Conservation (phyloP, 2,888 invertebrate genomes). For the Frankliniella fusca region DNA sequence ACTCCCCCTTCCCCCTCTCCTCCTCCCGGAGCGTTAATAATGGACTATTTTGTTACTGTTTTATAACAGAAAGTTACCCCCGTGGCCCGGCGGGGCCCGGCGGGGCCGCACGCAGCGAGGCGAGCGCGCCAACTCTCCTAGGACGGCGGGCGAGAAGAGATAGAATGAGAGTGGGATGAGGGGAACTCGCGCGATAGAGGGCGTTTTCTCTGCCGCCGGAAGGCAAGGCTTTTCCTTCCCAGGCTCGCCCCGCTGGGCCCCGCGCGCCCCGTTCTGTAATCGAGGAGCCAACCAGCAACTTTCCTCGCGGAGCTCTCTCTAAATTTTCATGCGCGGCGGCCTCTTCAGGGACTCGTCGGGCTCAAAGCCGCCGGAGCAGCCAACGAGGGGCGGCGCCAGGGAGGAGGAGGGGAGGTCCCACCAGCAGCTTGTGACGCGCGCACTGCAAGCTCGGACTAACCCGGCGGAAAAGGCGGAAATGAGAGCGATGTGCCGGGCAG, state of each 20-base stretch:
- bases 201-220: not conserved
- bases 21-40: not conserved
- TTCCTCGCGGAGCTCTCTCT: slow-evolving; percentile 18
- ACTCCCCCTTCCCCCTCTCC: too few relatives aligned
- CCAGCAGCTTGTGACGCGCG: not conserved
- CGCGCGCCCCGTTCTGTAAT: not conserved
- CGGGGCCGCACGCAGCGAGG: not conserved
- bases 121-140: not conserved
- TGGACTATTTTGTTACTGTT: slow-evolving; percentile 1
- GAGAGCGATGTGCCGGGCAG: too few relatives aligned
- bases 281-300: slow-evolving; percentile 22
- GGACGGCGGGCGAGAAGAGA: not conserved
- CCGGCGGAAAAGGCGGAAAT: too few relatives aligned
- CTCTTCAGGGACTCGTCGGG: slow-evolving; percentile 19
- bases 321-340: slow-evolving; percentile 16
- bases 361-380: not conserved
- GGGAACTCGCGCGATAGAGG: not conserved
- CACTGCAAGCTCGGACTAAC: too few relatives aligned
- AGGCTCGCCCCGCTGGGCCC: not conserved
- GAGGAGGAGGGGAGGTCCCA: not conserved
- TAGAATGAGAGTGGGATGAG: not conserved
- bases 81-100: too few relatives aligned
- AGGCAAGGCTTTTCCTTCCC: not conserved
- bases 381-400: not conserved
- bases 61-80: not conserved